These are phyloP conservation scores for Rhabdornis inornatus DNA, from an alignment of 2,113 vertebrate genomes.

Conservation along the genomic window DNA sequence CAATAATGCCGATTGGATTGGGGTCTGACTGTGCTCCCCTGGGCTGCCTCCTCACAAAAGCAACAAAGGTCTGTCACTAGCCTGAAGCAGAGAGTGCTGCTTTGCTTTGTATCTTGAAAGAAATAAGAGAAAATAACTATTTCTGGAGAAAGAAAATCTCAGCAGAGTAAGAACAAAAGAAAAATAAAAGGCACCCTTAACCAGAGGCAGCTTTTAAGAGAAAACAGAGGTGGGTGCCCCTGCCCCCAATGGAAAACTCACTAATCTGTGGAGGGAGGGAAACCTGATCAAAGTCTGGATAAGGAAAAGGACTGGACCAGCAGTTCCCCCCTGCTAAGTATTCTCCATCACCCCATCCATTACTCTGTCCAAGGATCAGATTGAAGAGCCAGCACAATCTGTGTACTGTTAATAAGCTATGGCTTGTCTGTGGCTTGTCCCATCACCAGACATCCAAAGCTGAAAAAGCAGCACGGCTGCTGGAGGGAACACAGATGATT, in stretches of 20 bases:
- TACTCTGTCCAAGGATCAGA: background rate
- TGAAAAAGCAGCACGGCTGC: background rate
- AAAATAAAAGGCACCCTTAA: background rate
- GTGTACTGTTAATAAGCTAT: background rate
- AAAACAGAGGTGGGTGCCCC: background rate
- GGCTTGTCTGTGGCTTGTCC: background rate
- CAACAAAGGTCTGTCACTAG: background rate
- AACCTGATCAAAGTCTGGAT: background rate
- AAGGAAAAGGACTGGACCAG: background rate
- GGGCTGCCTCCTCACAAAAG: background rate
- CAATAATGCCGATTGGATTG: accelerated
- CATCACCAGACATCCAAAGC: accelerated
- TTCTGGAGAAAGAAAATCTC: background rate
- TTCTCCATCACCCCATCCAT: background rate
- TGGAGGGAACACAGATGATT: background rate
- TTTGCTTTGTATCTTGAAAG: background rate
- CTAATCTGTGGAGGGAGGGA: background rate
- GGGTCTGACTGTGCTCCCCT: background rate
- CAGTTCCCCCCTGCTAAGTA: background rate
- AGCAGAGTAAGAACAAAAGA: background rate
- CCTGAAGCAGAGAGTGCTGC: background rate
- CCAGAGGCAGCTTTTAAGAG: background rate
- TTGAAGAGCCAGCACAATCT: background rate
- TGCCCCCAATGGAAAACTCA: accelerated
- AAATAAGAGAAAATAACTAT: background rate